Evolutionary conservation across 2,888 invertebrate genomes (phyloP), one percentile per base, ranked within the genome.

Genomic region (Elmis aenea): DNA sequence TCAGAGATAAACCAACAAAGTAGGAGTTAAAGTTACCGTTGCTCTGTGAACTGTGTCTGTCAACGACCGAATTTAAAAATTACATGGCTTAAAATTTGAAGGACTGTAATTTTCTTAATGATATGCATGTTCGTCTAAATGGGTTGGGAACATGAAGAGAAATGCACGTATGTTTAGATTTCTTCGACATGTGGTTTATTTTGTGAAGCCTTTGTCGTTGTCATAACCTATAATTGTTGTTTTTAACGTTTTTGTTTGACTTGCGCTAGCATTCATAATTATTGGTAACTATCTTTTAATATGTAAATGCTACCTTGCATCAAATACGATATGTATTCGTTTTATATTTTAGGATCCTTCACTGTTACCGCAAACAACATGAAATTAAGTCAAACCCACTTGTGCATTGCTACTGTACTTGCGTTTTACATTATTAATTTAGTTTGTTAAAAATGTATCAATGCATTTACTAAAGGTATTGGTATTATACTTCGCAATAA

Each of bases 21-120:
- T 52, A 44, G 38, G 41, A 49, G 52, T 45, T 41, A 34, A 34
- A 38, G 41, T 45, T 45, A 41, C 45, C 38, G 42, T 48, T 50
- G 54, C 43, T 51, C 52, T 48, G 43, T 52, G 52, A 52, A 50
- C 57, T 58, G 57, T 58, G 55, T 58, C 59, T 57, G 59, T 57
- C 59, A 58, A 58, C 57, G 58, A 57, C 58, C 59, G 54, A 57
- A 55, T 57, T 53, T 50, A 51, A 52, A 55, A 57, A 59, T 57
- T 57, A 57, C 48, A 57, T 45, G 48, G 48, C 51, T 45, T 46
- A 48, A 51, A 51, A 6, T 18, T 52, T 45, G 44, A 48, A 35
- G 43, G 46, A 48, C 48, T 51, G 47, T 57, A 55, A 58, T 57
- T 58, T 57, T 40, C 39, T 48, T 59, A 59, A 59, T 59, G 57